These are phyloP conservation scores for Atherix ibis DNA, from an alignment of 2,888 invertebrate genomes.

Conservation along the genomic window DNA sequence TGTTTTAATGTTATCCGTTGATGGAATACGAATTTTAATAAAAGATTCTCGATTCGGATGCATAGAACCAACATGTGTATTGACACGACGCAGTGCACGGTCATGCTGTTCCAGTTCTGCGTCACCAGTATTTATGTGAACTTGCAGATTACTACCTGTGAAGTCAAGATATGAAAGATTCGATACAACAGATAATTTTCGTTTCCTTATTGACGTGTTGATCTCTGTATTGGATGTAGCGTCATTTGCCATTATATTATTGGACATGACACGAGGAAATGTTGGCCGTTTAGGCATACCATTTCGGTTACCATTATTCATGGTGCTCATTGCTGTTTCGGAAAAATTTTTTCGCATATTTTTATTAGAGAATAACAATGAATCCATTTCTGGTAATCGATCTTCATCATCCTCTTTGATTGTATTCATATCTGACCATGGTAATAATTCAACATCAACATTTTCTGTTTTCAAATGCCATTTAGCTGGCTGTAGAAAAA, in stretches of 20 bases:
- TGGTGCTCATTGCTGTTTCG: constrained; percentile 29
- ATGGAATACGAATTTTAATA: constrained; percentile 28
- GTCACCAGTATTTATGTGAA: constrained; percentile 43
- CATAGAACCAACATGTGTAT: constrained; percentile 24
- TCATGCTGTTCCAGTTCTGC: constrained; percentile 30
- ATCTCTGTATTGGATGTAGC: constrained; percentile 34
- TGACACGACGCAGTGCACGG: constrained; percentile 27
- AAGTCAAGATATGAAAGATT: constrained; percentile 60
- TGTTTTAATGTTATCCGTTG: constrained; percentile 10
- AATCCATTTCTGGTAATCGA: constrained; percentile 30
- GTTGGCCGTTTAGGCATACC: constrained; percentile 30
- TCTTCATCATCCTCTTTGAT: constrained; percentile 49
- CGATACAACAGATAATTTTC: constrained; percentile 52
- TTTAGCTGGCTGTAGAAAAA: constrained; percentile 52
- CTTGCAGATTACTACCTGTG: constrained; percentile 53
- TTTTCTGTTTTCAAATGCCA: constrained; percentile 44
- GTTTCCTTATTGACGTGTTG: constrained; percentile 36
- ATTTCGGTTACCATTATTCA: constrained; percentile 17
- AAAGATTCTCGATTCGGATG: constrained; percentile 27
- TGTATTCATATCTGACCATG: constrained; percentile 44
- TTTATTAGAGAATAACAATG: constrained; percentile 26
- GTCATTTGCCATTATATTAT: constrained; percentile 22
- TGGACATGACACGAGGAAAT: constrained; percentile 32
- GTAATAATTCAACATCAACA: constrained; percentile 28
- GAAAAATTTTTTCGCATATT: constrained; percentile 31